Percentiles rank a stretch among this genome's conserved stretches.
These are phyloP conservation scores for Lasioglossum lativentre DNA, from an alignment of 2,888 invertebrate species.

Conservation along the genomic window DNA sequence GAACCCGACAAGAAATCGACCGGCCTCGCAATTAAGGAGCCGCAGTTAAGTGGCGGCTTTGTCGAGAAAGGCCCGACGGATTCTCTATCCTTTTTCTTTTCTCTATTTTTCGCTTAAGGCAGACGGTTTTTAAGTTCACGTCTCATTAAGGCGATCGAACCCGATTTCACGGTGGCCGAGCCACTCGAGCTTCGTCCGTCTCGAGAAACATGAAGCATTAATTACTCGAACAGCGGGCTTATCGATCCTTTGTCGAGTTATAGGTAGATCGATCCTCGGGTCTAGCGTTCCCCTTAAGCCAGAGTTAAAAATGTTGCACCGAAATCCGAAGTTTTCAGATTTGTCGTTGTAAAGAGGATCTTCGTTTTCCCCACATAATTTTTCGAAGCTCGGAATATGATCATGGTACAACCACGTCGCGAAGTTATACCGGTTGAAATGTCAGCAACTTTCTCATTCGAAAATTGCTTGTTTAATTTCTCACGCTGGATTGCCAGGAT, in stretches of 20 bases:
- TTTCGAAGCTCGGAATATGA: no score
- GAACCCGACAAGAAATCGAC: constrained; percentile 14
- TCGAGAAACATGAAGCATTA: constrained; percentile 37
- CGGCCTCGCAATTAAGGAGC: constrained; percentile 40
- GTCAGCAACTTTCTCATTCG: background rate
- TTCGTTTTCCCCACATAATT: no score
- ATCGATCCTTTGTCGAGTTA: constrained; percentile 20
- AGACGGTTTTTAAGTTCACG: constrained; percentile 46
- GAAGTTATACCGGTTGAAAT: no score
- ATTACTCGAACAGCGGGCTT: constrained; percentile 31
- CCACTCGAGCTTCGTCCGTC: background rate
- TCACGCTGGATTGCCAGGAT: background rate
- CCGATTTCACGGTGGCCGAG: background rate
- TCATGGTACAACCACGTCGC: no score
- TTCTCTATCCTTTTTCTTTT: background rate
- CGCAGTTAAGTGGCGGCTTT: constrained; percentile 32
- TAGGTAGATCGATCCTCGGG: background rate
- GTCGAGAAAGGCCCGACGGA: background rate
- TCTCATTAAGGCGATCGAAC: constrained; percentile 53
- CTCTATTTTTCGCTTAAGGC: constrained; percentile 23
- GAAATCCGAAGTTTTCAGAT: background rate
- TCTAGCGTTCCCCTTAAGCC: background rate
- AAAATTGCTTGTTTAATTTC: background rate
- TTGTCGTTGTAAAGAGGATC: no score
- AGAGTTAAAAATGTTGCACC: constrained; percentile 29